Conservation (phyloP, 2,113 vertebrate species). For the Baryphthengus martii region DNA sequence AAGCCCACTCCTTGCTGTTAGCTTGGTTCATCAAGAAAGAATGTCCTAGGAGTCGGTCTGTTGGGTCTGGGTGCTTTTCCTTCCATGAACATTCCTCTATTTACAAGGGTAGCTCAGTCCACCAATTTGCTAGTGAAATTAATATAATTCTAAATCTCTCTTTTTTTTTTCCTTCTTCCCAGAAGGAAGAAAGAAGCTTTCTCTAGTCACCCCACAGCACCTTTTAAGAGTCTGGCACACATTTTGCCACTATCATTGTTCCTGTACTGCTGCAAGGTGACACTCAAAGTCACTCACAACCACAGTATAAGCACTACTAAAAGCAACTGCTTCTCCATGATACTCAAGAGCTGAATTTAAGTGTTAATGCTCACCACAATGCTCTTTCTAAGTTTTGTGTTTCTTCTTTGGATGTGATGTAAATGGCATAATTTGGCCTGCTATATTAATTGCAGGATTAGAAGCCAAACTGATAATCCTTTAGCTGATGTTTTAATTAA, state of each 20-base stretch:
- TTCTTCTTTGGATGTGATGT: not conserved
- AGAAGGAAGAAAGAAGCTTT: not conserved
- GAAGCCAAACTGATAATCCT: not conserved
- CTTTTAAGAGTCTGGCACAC: not conserved
- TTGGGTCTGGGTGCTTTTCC: not conserved
- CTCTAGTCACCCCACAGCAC: not conserved
- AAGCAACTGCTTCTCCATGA: not conserved
- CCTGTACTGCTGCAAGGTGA: not conserved
- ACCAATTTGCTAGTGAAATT: not conserved
- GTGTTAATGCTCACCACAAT: not conserved
- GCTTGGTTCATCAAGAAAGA: not conserved
- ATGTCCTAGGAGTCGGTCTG: not conserved
- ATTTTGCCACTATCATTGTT: not conserved
- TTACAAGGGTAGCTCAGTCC: fast-evolving
- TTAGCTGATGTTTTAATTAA: not conserved
- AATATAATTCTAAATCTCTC: not conserved
- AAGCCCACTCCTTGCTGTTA: not conserved
- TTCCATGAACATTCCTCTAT: not conserved
- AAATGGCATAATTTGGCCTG: not conserved
- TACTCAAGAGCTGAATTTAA: not conserved
- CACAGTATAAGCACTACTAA: not conserved
- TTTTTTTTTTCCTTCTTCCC: not conserved
- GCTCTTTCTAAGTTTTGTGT: not conserved
- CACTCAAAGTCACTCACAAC: not conserved
- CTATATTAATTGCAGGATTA: not conserved